A percentile compares a stretch with the other conserved stretches of the same genome.
Conservation (phyloP, 2,888 invertebrate species). For the Trichogramma dendrolimi region DNA sequence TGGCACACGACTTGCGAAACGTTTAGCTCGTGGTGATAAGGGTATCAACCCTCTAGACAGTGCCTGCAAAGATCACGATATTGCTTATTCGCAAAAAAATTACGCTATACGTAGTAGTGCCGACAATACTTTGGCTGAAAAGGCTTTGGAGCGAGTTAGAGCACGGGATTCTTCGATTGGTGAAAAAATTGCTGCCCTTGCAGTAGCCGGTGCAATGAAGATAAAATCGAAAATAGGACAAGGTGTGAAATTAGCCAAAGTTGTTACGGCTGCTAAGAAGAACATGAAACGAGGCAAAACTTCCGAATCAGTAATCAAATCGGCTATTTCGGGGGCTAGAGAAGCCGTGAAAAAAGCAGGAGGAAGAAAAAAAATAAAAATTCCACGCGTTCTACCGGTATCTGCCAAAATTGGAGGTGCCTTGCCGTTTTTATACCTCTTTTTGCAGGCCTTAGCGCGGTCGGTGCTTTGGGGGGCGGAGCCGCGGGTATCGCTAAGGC, state of each 20-base stretch:
- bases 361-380: conserved; percentile 19
- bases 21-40: no score
- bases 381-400: conserved; percentile 27
- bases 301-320: conserved; percentile 8
- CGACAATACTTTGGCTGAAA: no score
- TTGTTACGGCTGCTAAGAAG: conserved; percentile 14
- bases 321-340: conserved; percentile 23
- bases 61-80: no score
- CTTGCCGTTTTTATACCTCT: conserved; percentile 35
- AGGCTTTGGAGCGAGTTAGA: no score
- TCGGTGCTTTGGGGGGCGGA: conserved; percentile 44
- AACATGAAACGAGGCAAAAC: conserved; percentile 5
- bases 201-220: no score
- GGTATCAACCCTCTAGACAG: no score
- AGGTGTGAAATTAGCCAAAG: neutral
- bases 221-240: no score
- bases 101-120: no score
- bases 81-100: no score
- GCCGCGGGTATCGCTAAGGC: conserved; percentile 44
- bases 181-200: no score
- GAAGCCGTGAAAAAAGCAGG: conserved; percentile 23
- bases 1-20: no score
- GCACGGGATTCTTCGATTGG: no score
- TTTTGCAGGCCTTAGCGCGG: conserved; percentile 34
- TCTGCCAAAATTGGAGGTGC: conserved; percentile 33